Base-by-base conservation (phyloP, 2,888 invertebrate genomes). In the Hemithea aestivaria region DNA sequence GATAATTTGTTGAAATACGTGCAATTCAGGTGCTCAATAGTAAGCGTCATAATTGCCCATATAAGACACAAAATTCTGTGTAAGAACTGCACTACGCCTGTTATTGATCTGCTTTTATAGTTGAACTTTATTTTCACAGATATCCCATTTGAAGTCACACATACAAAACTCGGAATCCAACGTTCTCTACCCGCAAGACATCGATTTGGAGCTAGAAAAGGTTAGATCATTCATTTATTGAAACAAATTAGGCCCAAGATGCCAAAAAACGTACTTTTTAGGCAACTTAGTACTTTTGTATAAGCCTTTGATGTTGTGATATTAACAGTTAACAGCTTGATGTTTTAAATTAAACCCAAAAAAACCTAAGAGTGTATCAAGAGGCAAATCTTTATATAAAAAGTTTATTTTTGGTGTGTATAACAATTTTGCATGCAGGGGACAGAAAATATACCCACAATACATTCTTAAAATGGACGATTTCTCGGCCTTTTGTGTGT, bases 151-250 rank as follows among this genome's bases (percentile, higher is more conserved):
- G 7, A 91, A 90, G 53, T 79, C 84, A 1, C 87, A 89, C 61
- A 75, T 89, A 12, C 87, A 88, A 44, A 81, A 78, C 60, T 73
- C 81, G 0, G 80, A 88, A 44, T 65, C 74, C 1, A 81, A 80
- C 29, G 80, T 87, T 1, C 57, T 88, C 7, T 90, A 90, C 66
- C 89, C 89, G 52, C 90, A 90, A 54, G 88, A 88, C 43, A 85
- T 87, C 6, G 88, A 88, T 51, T 51, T 83, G 51, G 88, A 88
- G 35, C 59, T 88, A 0, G 87, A 88, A 51, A 87, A 88, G 87
- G 88, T 88, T 51, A 68, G 75, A 56, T 7, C 12, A 23, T 10
- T 20, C n/a, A 6, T 6, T 10, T 26, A 25, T 22, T 27, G 3
- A 30, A 5, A 5, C 16, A 5, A 16, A 16, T 16, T 16, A 16